Conservation (phyloP, 1,140 invertebrate species). For the Metopolophium dirhodum region DNA sequence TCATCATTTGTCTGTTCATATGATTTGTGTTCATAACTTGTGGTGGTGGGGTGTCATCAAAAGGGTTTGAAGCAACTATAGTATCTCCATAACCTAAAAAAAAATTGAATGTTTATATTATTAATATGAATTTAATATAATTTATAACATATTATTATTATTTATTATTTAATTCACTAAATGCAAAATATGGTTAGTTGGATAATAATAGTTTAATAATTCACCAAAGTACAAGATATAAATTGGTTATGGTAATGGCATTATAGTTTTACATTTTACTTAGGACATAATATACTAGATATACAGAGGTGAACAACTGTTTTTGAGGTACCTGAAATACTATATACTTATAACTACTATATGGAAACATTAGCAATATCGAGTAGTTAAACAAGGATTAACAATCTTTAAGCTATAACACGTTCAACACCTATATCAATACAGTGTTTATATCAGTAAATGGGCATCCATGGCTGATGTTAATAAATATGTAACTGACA, state of each 20-base stretch:
- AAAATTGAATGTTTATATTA: not conserved
- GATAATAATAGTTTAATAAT: not conserved
- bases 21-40: constrained; percentile 66
- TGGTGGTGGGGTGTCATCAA: constrained; percentile 86
- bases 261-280: not conserved
- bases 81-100: constrained; percentile 81
- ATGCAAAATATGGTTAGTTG: not conserved
- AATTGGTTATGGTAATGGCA: not conserved
- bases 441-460: too few species aligned
- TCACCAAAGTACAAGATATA: not conserved
- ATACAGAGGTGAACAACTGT: not conserved
- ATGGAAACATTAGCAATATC: not conserved
- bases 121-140: not conserved
- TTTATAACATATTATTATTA: not conserved
- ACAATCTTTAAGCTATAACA: not conserved
- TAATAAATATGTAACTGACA: too few species aligned
- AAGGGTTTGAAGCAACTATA: constrained; percentile 92
- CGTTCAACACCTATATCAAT: too few species aligned
- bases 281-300: not conserved
- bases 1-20: constrained; percentile 64
- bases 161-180: not conserved
- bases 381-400: not conserved
- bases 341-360: not conserved
- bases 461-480: too few species aligned
- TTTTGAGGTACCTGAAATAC: not conserved